These are phyloP conservation scores for Pedionomus torquatus DNA, from an alignment of 2,113 vertebrate species.

Conservation along the genomic window DNA sequence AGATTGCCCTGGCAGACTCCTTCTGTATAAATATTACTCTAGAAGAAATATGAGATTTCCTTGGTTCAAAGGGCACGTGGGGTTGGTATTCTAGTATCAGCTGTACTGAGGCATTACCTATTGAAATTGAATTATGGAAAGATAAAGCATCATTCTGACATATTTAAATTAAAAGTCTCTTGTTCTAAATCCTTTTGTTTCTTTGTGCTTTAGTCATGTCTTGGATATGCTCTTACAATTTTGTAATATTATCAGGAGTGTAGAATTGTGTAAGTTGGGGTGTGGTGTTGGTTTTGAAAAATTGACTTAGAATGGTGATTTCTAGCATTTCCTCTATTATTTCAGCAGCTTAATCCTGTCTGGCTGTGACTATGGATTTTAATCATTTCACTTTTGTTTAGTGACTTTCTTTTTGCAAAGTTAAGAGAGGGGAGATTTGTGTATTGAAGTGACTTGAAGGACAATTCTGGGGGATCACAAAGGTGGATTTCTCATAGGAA, in stretches of 20 bases:
- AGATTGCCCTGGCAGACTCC: conserved; percentile 9
- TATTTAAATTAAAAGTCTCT: conserved; percentile 1
- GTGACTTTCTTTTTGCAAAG: background rate
- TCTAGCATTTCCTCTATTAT: background rate
- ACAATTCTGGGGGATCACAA: background rate
- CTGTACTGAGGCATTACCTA: background rate
- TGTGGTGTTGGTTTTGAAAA: background rate
- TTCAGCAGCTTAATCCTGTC: background rate
- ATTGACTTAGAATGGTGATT: background rate
- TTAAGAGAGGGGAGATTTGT: background rate
- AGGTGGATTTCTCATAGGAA: background rate
- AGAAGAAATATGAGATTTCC: conserved; percentile 1
- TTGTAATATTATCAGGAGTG: background rate
- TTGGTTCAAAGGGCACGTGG: background rate
- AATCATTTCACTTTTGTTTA: background rate
- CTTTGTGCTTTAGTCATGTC: background rate
- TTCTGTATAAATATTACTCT: conserved; percentile 21
- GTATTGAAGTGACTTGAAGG: background rate
- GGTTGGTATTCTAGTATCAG: background rate
- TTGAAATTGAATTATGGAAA: conserved; percentile 30
- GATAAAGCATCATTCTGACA: background rate
- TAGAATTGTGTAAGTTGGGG: background rate
- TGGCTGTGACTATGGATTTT: background rate
- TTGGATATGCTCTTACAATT: background rate
- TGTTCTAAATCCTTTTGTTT: background rate